Conservation (phyloP, 2,797 vertebrate genomes). For the Potorous gilbertii region DNA sequence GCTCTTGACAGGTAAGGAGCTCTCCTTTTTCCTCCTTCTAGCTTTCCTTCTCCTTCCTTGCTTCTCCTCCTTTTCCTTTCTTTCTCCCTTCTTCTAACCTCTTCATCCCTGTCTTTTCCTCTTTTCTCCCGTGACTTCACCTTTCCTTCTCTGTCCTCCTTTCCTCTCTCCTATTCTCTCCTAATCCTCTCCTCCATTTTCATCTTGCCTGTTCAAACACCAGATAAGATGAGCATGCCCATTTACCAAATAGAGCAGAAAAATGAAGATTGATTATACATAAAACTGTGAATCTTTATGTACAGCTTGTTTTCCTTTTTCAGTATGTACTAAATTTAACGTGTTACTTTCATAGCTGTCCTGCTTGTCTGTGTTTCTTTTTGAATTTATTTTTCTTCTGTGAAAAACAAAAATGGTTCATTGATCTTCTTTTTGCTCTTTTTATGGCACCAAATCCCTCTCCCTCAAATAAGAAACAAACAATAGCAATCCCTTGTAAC, state of each 20-base stretch:
- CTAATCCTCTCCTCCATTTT: neutral
- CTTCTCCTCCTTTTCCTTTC: fast-evolving
- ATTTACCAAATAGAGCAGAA: neutral
- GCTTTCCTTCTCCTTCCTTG: neutral
- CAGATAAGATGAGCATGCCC: neutral
- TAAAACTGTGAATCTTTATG: neutral
- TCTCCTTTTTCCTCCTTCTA: neutral
- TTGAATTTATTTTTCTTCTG: neutral
- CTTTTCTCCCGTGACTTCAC: too few species aligned
- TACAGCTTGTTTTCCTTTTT: neutral
- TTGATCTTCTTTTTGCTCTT: neutral
- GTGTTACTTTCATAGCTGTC: neutral
- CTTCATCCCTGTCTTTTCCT: neutral
- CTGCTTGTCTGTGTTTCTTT: neutral
- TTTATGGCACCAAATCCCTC: neutral
- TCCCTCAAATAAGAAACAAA: neutral
- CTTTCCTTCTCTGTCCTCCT: neutral
- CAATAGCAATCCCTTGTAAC: neutral
- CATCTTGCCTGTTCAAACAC: neutral
- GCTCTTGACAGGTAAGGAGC: neutral
- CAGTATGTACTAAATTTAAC: neutral
- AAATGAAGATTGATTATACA: neutral
- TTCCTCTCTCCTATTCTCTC: neutral
- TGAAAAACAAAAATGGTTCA: neutral
- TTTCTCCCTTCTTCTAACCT: neutral